Evolutionary conservation across 2,888 invertebrate genomes (phyloP), one percentile per base, ranked within the genome.

Genomic region (Mythimna loreyi): DNA sequence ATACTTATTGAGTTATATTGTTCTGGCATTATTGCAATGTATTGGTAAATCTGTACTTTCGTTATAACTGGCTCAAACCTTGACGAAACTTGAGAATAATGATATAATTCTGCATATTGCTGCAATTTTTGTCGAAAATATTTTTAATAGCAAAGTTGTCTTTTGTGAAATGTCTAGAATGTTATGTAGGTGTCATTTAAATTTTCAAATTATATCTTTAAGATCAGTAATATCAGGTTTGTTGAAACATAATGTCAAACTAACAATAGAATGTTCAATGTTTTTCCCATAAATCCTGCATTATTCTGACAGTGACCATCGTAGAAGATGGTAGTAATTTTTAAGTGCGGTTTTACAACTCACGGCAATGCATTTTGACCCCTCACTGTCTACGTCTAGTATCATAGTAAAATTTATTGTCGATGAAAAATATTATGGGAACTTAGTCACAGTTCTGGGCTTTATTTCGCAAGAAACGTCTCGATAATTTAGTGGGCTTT

Each of bases 321-420:
- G 59, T 49, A 72, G 57, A 56, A 75, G 78, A 78, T 75, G 80
- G 77, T 73, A 81, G 83, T 81, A 71, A 79, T 75, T 75, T 73
- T 79, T 83, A 79, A 79, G 74, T 70, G 56, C 75, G 59, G 58
- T 85, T 88, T 88, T 84, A 85, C 75, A 75, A 72, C 81, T 69
- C 70, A 81, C 60, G 72, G 64, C 52, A 74, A 80, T 75, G 76
- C 80, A 80, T 81, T 66, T 78, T 87, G 87, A 87, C 85, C 78
- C 59, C 19, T 49, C 56, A 60, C 52, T 40, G 68, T 73, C 66
- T 78, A 65, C 30, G 68, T 73, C 66, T 78, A 66, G 72, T 62
- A 71, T 78, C 78, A 83, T 63, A 76, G 60, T 80, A 65, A 74
- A 82, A 86, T 87, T 85, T 86, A 88, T 69, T 69, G 78, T 64